Evolutionary conservation across 2,797 vertebrate species (phyloP).

Genomic region (Pristis pectinata): DNA sequence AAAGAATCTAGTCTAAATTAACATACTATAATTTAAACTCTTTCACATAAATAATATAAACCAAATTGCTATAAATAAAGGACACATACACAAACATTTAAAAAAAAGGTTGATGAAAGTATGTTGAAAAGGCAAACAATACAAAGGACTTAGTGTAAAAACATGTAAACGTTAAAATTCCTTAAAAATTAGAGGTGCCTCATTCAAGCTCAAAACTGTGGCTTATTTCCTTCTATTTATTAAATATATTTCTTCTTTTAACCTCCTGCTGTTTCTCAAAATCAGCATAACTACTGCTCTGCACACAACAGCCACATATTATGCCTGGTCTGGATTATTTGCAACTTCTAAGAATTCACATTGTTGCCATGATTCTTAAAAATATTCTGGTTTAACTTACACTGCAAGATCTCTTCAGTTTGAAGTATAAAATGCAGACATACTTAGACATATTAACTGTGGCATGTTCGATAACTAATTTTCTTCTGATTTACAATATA

Average conservation of each 20-base stretch:
- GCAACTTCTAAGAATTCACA: slow-evolving; percentile 38
- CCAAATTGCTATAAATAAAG: slow-evolving; percentile 24
- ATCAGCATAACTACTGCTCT: slow-evolving; percentile 35
- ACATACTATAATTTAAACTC: slow-evolving; percentile 19
- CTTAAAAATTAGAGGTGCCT: slow-evolving; percentile 35
- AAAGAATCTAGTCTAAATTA: slow-evolving; percentile 20
- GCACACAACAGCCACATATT: slow-evolving; percentile 31
- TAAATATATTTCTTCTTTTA: slow-evolving; percentile 29
- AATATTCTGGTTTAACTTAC: slow-evolving; percentile 30
- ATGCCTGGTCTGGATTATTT: slow-evolving; percentile 38
- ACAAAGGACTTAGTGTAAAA: slow-evolving; percentile 28
- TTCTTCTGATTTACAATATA: slow-evolving; percentile 33
- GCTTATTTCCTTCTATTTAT: neutral
- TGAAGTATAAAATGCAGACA: slow-evolving; percentile 38
- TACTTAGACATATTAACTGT: slow-evolving; percentile 35
- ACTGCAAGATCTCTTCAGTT: slow-evolving; percentile 37
- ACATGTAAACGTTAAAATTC: slow-evolving; percentile 29
- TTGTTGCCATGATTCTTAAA: slow-evolving; percentile 37
- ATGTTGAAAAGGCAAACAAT: slow-evolving; percentile 20
- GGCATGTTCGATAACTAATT: slow-evolving; percentile 34
- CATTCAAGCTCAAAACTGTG: slow-evolving; percentile 28
- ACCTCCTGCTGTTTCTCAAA: slow-evolving; percentile 30
- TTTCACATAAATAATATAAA: slow-evolving; percentile 16
- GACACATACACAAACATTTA: slow-evolving; percentile 10
- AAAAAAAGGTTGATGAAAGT: neutral